Evolutionary conservation across 2,797 vertebrate genomes (phyloP).

Genomic region (Bovichtus variegatus): DNA sequence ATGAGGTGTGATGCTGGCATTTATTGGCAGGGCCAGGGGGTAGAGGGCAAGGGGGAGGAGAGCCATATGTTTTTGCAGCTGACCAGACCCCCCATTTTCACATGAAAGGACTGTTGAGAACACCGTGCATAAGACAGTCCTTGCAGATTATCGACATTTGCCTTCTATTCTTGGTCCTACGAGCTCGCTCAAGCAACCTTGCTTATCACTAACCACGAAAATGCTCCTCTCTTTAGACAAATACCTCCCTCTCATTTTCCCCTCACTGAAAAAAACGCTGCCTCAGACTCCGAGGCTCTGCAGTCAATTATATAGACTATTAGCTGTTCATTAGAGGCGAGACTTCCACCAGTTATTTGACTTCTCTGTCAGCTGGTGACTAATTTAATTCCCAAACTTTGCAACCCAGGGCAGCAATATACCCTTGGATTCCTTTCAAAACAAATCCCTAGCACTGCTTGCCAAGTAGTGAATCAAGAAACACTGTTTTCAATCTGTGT

Average conservation of each 20-base stretch:
- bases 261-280: conserved; percentile 32
- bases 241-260: conserved; percentile 59
- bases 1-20: conserved; percentile 82
- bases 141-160: conserved; percentile 79
- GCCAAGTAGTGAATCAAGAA: conserved; percentile 64
- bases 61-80: conserved; percentile 86
- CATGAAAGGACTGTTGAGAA: conserved; percentile 80
- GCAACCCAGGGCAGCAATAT: conserved; percentile 44
- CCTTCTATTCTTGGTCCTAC: conserved; percentile 79
- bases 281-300: conserved; percentile 64
- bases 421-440: conserved; percentile 43
- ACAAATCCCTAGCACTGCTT: conserved; percentile 42
- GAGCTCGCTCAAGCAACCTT: conserved; percentile 51
- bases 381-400: conserved; percentile 70
- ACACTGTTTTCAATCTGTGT: conserved; percentile 60
- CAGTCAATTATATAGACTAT: conserved; percentile 77
- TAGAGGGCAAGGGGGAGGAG: conserved; percentile 18
- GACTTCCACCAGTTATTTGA: conserved; percentile 67
- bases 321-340: conserved; percentile 74
- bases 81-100: conserved; percentile 84
- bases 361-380: conserved; percentile 63
- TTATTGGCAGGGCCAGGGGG: conserved; percentile 78
- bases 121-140: conserved; percentile 68
- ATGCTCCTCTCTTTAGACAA: conserved; percentile 63
- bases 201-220: conserved; percentile 74